These are phyloP conservation scores for Embiotoca jacksoni DNA, from an alignment of 2,113 vertebrate genomes.

Conservation along the genomic window DNA sequence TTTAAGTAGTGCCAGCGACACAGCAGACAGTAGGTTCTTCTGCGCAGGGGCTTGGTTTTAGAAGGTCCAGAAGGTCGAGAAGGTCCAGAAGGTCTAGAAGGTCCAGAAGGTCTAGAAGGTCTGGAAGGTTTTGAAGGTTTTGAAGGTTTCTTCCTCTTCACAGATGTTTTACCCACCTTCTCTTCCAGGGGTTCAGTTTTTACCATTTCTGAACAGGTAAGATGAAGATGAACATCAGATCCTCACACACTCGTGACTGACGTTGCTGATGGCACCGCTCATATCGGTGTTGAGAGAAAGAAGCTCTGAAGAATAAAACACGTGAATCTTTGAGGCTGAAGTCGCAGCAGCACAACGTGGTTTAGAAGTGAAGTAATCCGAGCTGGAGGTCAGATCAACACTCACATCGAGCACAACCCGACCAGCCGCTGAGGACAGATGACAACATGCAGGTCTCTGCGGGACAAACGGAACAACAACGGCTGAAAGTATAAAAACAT, in stretches of 20 bases:
- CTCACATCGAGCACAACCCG: too few species aligned
- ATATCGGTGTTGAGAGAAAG: not conserved
- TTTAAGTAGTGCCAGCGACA: conserved; percentile 6
- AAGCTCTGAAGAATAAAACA: not conserved
- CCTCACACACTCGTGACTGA: too few species aligned
- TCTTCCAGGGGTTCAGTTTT: not conserved
- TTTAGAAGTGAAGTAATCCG: not conserved
- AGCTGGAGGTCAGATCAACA: too few species aligned
- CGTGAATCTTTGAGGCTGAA: not conserved
- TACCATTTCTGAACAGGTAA: conserved; percentile 46
- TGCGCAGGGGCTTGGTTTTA: rapidly evolving
- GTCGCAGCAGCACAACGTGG: conserved; percentile 24
- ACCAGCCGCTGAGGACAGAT: too few species aligned
- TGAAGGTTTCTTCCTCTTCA: not conserved
- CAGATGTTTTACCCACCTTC: not conserved
- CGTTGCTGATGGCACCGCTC: too few species aligned
- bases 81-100: too few species aligned
- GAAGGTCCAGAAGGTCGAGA: too few species aligned
- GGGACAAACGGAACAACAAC: not conserved
- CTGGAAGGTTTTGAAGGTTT: rapidly evolving
- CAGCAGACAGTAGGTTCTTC: conserved; percentile 39
- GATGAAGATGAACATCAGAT: too few species aligned
- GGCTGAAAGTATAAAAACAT: too few species aligned
- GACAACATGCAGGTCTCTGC: too few species aligned
- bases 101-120: too few species aligned